Base-by-base conservation (phyloP, 2,113 vertebrate species). In the Piaya cayana region DNA sequence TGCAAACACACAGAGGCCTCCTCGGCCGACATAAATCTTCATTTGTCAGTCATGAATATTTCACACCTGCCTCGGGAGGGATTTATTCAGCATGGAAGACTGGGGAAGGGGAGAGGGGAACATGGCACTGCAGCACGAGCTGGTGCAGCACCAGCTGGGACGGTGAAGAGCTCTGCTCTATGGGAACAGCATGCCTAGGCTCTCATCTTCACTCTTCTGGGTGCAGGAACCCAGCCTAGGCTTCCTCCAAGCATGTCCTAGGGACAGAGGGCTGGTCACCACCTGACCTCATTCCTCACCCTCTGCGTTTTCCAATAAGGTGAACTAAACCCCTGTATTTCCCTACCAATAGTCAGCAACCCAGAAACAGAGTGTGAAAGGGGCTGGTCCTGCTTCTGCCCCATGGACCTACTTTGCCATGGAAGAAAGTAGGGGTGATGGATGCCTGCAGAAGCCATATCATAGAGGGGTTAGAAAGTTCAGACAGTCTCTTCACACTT, bases 21-120 rank as follows among this genome's bases (percentile, higher is more conserved):
- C 93, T 90, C 85, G 94, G 95, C 91, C 8, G 4, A 95, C 86
- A 70, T 79, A 95, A 96, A 91, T 86, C 91, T 80, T 90, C 95
- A 95, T 92, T 93, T 95, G 92, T 96, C 93, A 95, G 94, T 94
- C 68, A 85, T 91, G 94, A 97, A 87, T 96, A 92, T 95, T 96
- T 96, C 86, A 92, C 90, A 84, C 87, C 92, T 77, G 64, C 75
- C 81, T 91, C 59, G 4, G 84, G 91, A 96, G 96, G 84, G 96
- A 95, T 89, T 97, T 88, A 83, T 93, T 95, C 84, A 71, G 82
- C 62, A 68, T 56, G 21, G 90, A 93, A 88, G 85, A 86, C 36
- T 69, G 79, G 36, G 59, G 78, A 93, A 78, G 39, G 26, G 60
- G 23, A 90, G 52, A 80, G 45, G 39, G 52, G 79, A 91, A 86